Conservation (phyloP, 2,797 vertebrate genomes). For the Myotis vivesi region DNA sequence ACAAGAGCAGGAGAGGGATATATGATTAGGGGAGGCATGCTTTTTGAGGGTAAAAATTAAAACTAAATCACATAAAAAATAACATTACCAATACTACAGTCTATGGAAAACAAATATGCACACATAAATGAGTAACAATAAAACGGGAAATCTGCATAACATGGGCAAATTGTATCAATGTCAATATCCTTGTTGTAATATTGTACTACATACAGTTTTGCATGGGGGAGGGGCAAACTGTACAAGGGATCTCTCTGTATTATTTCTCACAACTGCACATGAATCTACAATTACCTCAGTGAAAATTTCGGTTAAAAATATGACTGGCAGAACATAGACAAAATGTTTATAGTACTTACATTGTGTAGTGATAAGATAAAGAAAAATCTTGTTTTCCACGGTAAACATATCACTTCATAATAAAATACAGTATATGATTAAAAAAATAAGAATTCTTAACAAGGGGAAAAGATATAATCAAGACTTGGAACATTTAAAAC, state of each 20-base stretch:
- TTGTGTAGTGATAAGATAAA: neutral
- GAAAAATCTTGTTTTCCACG: neutral
- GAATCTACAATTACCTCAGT: neutral
- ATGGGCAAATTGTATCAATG: neutral
- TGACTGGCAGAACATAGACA: neutral
- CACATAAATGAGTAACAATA: neutral
- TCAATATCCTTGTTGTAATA: neutral
- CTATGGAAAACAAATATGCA: neutral
- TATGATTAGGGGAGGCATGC: neutral
- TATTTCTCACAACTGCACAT: neutral
- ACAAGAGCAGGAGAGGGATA: neutral
- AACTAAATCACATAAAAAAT: neutral
- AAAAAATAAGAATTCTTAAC: slow-evolving; percentile 10
- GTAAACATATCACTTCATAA: neutral
- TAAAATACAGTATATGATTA: neutral
- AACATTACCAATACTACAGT: neutral
- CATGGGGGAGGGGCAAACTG: neutral
- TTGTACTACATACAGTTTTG: neutral
- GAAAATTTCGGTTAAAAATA: slow-evolving; percentile 20
- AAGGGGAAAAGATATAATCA: neutral
- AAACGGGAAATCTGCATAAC: neutral
- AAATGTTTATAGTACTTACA: neutral
- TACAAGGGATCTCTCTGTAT: neutral
- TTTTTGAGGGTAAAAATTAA: neutral
- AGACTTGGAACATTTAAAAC: neutral